Percentiles rank a stretch among this genome's conserved stretches.
phyloP scores from a whole-genome alignment of 2,888 invertebrate genomes.

The Stratiomys singularior region DNA sequence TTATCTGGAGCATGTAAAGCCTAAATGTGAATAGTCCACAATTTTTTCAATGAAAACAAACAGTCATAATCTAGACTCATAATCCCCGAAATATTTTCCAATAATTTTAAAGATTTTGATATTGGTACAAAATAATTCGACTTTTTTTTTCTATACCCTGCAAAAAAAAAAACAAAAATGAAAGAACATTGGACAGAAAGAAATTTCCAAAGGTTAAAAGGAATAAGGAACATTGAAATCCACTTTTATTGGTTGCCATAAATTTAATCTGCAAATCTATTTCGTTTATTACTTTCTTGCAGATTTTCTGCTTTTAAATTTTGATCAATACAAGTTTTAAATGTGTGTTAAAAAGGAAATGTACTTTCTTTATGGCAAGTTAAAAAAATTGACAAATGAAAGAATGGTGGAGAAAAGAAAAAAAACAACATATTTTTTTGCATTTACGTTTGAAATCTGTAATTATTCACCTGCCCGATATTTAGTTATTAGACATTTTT shows the following conservation, averaged over 20 bases:
- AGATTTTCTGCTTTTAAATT: not conserved
- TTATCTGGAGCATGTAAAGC: not conserved
- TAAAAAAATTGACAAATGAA: not conserved
- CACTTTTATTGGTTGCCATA: not conserved
- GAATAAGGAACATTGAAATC: too few relatives aligned
- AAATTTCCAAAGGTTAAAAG: not conserved
- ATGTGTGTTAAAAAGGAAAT: not conserved
- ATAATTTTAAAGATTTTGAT: not conserved
- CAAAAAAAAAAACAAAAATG: too few relatives aligned
- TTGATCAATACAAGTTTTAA: not conserved
- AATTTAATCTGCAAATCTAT: not conserved
- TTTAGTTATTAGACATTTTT: slow-evolving; percentile 20
- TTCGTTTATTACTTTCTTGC: not conserved
- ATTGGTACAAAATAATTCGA: not conserved
- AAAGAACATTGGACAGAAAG: too few relatives aligned
- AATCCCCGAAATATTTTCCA: not conserved
- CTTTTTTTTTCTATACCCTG: too few relatives aligned
- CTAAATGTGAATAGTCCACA: not conserved
- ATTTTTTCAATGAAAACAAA: too few relatives aligned
- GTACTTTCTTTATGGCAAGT: not conserved
- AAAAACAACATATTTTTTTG: too few relatives aligned
- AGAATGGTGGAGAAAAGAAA: too few relatives aligned
- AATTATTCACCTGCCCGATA: not conserved
- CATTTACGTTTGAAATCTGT: slow-evolving; percentile 21
- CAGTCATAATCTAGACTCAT: not conserved